These are phyloP conservation scores for Kuschelorhynchus macadamiae DNA, from an alignment of 2,888 invertebrate species.

Conservation along the genomic window DNA sequence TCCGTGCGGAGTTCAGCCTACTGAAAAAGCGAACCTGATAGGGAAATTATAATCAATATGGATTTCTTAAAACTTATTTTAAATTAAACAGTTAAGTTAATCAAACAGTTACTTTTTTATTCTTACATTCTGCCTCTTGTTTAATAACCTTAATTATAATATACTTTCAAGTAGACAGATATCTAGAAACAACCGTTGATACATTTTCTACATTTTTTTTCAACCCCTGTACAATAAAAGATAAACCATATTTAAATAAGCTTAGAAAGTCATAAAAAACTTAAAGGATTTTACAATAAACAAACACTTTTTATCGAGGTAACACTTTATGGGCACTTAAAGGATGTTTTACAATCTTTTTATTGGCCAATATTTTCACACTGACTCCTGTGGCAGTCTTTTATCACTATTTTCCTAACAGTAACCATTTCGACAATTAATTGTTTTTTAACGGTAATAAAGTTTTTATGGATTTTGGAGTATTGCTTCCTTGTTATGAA, in stretches of 20 bases:
- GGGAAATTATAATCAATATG: too few species aligned
- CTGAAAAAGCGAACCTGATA: too few species aligned
- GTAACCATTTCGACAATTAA: constrained; percentile 52
- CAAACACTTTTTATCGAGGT: constrained; percentile 48
- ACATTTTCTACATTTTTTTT: neutral
- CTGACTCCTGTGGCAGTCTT: constrained; percentile 47
- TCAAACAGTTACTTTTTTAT: too few species aligned
- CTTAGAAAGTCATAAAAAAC: constrained; percentile 15
- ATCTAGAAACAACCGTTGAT: too few species aligned
- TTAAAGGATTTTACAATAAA: constrained; percentile 39
- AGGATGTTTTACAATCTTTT: constrained; percentile 51
- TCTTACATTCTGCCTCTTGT: too few species aligned
- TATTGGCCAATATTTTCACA: constrained; percentile 50
- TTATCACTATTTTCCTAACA: constrained; percentile 48
- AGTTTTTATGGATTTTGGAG: constrained; percentile 46
- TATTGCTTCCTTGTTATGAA: constrained; percentile 25
- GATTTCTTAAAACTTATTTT: too few species aligned
- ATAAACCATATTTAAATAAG: constrained; percentile 23
- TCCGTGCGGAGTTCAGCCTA: too few species aligned
- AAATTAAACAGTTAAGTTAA: too few species aligned
- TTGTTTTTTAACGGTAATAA: constrained; percentile 53
- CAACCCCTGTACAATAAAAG: neutral
- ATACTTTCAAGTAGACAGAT: too few species aligned
- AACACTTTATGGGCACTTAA: constrained; percentile 48
- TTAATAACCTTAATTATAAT: too few species aligned